These are phyloP conservation scores for Bombus soroeensis DNA, from an alignment of 1,140 invertebrate genomes.

Conservation along the genomic window DNA sequence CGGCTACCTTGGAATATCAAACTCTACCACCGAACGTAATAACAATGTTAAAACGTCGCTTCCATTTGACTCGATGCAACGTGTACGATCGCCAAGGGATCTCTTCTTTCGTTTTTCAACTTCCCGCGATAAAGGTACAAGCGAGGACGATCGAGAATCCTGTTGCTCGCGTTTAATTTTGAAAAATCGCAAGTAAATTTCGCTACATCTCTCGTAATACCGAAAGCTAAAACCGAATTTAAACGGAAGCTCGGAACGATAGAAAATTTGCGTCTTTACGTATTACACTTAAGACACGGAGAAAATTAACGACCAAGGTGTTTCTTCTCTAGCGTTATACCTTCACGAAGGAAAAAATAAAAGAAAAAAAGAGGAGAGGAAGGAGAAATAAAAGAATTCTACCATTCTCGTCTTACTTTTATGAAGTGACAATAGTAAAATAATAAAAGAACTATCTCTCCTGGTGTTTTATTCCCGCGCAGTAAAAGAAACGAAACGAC, in stretches of 20 bases:
- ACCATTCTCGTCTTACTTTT: conserved; percentile 1
- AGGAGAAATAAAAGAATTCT: neutral
- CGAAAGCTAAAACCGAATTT: neutral
- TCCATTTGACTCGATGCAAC: neutral
- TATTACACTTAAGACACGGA: neutral
- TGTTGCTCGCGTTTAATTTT: too few relatives aligned
- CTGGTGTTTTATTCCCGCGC: neutral
- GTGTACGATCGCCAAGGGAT: neutral
- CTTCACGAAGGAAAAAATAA: neutral
- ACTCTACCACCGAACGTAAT: neutral
- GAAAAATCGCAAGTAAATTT: neutral
- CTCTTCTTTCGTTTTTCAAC: neutral
- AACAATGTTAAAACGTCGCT: neutral
- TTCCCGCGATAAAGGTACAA: neutral
- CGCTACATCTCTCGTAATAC: too few relatives aligned
- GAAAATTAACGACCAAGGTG: neutral
- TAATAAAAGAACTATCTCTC: conserved; percentile 10
- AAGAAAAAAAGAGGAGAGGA: too few relatives aligned
- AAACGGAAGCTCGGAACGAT: neutral
- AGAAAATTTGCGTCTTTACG: neutral
- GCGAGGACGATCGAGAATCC: neutral
- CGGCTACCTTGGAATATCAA: neutral
- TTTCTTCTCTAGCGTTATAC: neutral
- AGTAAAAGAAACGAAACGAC: neutral
- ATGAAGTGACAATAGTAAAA: conserved; percentile 18